Percentiles rank a stretch among this genome's conserved stretches.
Conservation (phyloP, 2,113 vertebrate species). For the Phoenicopterus ruber region DNA sequence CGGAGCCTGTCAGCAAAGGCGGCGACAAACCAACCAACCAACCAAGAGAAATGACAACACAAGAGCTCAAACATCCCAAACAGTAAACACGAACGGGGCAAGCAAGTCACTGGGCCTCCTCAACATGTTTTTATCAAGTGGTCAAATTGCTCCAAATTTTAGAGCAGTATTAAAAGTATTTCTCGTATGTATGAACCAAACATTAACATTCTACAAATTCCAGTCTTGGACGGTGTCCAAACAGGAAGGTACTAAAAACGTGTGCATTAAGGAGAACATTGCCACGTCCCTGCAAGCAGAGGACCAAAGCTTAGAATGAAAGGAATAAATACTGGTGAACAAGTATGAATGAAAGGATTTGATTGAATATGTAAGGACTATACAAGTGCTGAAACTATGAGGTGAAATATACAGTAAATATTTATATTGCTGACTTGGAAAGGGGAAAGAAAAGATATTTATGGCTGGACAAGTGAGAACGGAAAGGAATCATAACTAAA, state of each 20-base stretch:
- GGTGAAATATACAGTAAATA: conserved; percentile 45
- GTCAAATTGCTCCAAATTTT: not conserved
- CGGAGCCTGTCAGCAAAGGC: not conserved
- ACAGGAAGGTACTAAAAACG: conserved; percentile 33
- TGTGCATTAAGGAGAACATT: conserved; percentile 32
- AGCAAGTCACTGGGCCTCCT: conserved; percentile 8
- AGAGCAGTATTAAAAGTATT: not conserved
- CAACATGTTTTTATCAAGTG: not conserved
- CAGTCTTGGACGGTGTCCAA: conserved; percentile 23
- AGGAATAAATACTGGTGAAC: conserved; percentile 33
- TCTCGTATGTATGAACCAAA: not conserved
- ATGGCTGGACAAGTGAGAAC: not conserved
- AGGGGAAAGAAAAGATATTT: conserved; percentile 7
- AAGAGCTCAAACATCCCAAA: not conserved
- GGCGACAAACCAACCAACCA: not conserved
- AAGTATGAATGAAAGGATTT: conserved; percentile 59
- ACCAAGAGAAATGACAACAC: not conserved
- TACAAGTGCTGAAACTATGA: conserved; percentile 51
- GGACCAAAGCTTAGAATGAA: conserved; percentile 50
- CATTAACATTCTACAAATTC: not conserved
- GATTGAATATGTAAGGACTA: conserved; percentile 45
- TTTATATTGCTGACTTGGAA: conserved; percentile 56
- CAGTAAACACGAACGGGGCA: not conserved
- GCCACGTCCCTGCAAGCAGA: conserved; percentile 39
- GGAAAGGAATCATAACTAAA: not conserved